Evolutionary conservation across 2,888 invertebrate genomes (phyloP).

Genomic region (Hirtodrosophila confusa): DNA sequence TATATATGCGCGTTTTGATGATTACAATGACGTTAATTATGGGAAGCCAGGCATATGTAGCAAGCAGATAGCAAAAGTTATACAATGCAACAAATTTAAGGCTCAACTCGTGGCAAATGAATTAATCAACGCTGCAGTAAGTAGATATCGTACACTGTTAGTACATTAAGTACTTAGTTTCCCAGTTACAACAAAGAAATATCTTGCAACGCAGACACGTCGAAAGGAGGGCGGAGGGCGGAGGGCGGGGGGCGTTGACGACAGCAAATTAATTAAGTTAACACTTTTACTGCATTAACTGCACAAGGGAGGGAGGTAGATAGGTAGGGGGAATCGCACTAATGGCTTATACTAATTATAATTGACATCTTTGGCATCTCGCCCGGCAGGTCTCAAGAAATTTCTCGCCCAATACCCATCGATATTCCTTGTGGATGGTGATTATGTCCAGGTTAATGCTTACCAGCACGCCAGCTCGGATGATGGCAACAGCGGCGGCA

Average conservation of each 20-base stretch:
- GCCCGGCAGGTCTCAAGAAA: constrained; percentile 92
- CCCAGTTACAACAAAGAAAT: constrained; percentile 1
- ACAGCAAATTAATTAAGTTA: constrained; percentile 57
- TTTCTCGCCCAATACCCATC: constrained; percentile 98
- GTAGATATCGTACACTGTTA: not conserved
- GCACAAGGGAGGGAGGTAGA: constrained; percentile 3
- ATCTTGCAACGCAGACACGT: constrained; percentile 19
- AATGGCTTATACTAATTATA: constrained; percentile 66
- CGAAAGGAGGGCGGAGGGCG: constrained; percentile 25
- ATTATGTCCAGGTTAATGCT: constrained; percentile 93
- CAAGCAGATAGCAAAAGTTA: constrained; percentile 51
- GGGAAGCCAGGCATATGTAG: constrained; percentile 61
- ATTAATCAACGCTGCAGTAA: constrained; percentile 31
- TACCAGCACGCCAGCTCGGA: constrained; percentile 89
- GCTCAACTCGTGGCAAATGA: constrained; percentile 26
- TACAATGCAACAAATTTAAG: constrained; percentile 39
- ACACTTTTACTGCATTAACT: constrained; percentile 69
- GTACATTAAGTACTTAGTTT: constrained; percentile 40
- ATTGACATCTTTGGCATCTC: constrained; percentile 52
- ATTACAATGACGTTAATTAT: constrained; percentile 70
- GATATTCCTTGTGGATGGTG: constrained; percentile 96
- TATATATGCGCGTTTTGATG: constrained; percentile 22
- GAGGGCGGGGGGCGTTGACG: too few species aligned
- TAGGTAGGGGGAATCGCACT: constrained; percentile 19
- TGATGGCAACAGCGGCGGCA: constrained; percentile 85